Conservation (phyloP, 1,140 invertebrate genomes). For the Diorhabda carinulata region DNA sequence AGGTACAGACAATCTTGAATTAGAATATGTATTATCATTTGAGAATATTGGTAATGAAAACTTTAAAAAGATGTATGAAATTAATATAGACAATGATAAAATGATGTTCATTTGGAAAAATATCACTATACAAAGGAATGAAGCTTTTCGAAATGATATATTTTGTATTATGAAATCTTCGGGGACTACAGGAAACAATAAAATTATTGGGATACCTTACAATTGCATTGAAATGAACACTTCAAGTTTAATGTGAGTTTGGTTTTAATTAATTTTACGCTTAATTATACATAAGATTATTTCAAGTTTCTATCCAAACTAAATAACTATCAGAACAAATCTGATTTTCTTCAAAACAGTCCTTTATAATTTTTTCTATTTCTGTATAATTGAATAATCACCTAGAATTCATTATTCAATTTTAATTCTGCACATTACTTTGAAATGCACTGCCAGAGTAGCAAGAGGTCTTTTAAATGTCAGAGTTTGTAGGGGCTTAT, state of each 20-base stretch:
- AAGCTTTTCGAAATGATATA: slow-evolving; percentile 46
- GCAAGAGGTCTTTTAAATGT: too few species aligned
- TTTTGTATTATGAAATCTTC: slow-evolving; percentile 61
- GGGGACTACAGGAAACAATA: slow-evolving; percentile 62
- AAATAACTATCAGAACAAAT: slow-evolving; percentile 5
- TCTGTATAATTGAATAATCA: background rate
- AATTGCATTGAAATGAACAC: slow-evolving; percentile 62
- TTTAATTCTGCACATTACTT: too few species aligned
- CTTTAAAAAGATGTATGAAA: slow-evolving; percentile 10
- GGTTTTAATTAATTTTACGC: background rate
- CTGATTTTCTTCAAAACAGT: background rate
- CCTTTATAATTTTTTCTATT: background rate
- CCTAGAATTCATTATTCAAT: too few species aligned
- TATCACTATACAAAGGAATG: slow-evolving; percentile 7
- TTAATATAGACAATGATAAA: slow-evolving; percentile 6
- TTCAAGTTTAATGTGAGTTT: slow-evolving; percentile 51
- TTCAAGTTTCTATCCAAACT: background rate
- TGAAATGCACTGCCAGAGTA: too few species aligned
- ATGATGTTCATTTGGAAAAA: slow-evolving; percentile 19
- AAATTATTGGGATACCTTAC: slow-evolving; percentile 60
- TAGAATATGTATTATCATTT: slow-evolving; percentile 13
- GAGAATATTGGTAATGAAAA: background rate
- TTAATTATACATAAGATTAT: background rate
- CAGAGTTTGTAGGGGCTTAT: too few species aligned
- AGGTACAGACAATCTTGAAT: slow-evolving; percentile 2